Evolutionary conservation across 2,113 vertebrate species (phyloP).

Genomic region (Leptobrachium leishanense): DNA sequence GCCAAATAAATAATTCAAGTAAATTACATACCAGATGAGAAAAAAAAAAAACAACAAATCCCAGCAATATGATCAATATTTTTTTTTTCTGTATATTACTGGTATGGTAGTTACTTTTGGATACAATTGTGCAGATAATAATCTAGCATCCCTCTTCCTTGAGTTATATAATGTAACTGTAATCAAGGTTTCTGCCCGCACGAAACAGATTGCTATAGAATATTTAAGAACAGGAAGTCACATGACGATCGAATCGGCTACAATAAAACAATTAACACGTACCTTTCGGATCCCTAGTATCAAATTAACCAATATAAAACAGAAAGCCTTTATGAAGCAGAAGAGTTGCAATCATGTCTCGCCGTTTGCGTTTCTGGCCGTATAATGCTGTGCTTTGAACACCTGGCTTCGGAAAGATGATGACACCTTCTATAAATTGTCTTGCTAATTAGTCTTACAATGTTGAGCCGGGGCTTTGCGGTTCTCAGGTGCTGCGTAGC

Average conservation of each 20-base stretch:
- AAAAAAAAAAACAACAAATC: not conserved
- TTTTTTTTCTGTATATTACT: not conserved
- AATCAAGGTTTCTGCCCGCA: too few species aligned
- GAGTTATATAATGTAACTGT: not conserved
- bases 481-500: not conserved
- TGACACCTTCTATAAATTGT: slow-evolving; percentile 46
- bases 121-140: not conserved
- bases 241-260: not conserved
- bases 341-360: not conserved
- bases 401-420: slow-evolving; percentile 45
- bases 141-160: not conserved
- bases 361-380: not conserved
- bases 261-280: not conserved
- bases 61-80: not conserved
- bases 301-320: not conserved
- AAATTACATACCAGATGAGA: not conserved
- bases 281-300: slow-evolving; percentile 15
- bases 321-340: not conserved
- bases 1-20: not conserved
- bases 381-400: slow-evolving; percentile 1
- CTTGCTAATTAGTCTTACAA: slow-evolving; percentile 34
- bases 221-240: not conserved
- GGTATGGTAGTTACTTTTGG: not conserved
- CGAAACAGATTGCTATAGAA: not conserved
- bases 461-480: slow-evolving; percentile 6